Evolutionary conservation across 92 coral and sea anemone species (phyloP).

Genomic region (Zoanthus sociatus): DNA sequence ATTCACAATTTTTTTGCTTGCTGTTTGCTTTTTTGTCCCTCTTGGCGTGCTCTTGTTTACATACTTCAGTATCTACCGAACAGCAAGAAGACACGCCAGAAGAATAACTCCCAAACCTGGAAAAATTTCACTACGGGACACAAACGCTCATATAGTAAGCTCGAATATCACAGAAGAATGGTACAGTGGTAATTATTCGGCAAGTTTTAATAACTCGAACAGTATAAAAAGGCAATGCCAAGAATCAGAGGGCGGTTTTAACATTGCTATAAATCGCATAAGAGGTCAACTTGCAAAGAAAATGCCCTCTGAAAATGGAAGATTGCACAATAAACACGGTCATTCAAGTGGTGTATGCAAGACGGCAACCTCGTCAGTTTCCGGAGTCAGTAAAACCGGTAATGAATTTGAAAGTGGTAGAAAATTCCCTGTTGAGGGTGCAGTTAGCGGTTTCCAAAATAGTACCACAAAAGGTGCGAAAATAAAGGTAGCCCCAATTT

Average conservation of each 20-base stretch:
- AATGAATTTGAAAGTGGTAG: not conserved
- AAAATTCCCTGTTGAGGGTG: not conserved
- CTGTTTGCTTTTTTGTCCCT: constrained; percentile 83
- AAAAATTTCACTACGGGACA: constrained; percentile 14
- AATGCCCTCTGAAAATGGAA: not conserved
- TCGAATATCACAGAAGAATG: not conserved
- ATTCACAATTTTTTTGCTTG: constrained; percentile 74
- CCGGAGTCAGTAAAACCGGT: not conserved
- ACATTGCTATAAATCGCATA: not conserved
- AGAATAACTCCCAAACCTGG: constrained; percentile 79
- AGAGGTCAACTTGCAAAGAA: not conserved
- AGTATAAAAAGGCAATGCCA: not conserved
- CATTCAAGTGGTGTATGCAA: not conserved
- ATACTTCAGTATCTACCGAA: constrained; percentile 68
- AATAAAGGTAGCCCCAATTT: not conserved
- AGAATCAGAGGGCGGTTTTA: not conserved
- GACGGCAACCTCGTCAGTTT: constrained; percentile 8
- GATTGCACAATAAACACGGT: not conserved
- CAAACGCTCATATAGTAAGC: not conserved
- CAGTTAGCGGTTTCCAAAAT: not conserved
- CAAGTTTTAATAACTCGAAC: not conserved
- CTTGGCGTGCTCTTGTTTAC: constrained; percentile 74
- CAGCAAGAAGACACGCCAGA: constrained; percentile 78
- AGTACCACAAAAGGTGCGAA: not conserved
- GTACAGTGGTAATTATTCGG: not conserved